Percentiles rank a stretch among this genome's conserved stretches.
Conservation (phyloP, 2,888 invertebrate species). For the Notodonta dromedarius region DNA sequence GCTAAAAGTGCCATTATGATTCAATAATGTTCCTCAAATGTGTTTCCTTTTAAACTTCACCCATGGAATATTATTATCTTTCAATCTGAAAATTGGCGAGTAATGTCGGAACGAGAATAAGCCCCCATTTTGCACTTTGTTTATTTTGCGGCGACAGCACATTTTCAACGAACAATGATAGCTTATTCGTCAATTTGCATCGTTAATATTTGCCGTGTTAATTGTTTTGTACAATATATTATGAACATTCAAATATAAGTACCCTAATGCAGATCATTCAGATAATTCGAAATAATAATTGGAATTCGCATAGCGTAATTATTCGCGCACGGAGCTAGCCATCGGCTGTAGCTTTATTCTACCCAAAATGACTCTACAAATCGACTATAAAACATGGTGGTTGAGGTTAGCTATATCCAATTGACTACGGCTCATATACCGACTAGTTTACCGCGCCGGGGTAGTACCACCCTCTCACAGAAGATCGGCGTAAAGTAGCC, state of each 20-base stretch:
- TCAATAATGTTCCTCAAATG: constrained; percentile 29
- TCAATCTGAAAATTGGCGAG: constrained; percentile 38
- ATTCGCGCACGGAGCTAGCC: not conserved
- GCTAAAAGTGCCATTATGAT: constrained; percentile 1
- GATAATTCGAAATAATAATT: constrained; percentile 22
- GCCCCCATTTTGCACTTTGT: constrained; percentile 46
- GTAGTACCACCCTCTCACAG: no score
- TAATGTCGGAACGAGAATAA: constrained; percentile 41
- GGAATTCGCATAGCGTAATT: constrained; percentile 10
- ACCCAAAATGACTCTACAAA: no score
- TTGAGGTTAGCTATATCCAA: no score
- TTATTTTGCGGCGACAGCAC: constrained; percentile 45
- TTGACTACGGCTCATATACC: no score
- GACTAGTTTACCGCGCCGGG: no score
- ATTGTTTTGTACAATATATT: constrained; percentile 48
- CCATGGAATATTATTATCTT: constrained; percentile 42
- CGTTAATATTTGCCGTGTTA: constrained; percentile 48
- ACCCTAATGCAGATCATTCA: constrained; percentile 24
- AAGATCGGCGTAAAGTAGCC: no score
- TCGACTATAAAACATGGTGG: no score
- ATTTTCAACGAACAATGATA: constrained; percentile 48
- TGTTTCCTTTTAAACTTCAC: constrained; percentile 20
- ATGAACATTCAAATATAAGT: constrained; percentile 33
- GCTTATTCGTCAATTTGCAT: constrained; percentile 62
- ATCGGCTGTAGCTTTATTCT: no score